Conservation (phyloP, 1,140 invertebrate genomes). For the Cotesia chilonis region DNA sequence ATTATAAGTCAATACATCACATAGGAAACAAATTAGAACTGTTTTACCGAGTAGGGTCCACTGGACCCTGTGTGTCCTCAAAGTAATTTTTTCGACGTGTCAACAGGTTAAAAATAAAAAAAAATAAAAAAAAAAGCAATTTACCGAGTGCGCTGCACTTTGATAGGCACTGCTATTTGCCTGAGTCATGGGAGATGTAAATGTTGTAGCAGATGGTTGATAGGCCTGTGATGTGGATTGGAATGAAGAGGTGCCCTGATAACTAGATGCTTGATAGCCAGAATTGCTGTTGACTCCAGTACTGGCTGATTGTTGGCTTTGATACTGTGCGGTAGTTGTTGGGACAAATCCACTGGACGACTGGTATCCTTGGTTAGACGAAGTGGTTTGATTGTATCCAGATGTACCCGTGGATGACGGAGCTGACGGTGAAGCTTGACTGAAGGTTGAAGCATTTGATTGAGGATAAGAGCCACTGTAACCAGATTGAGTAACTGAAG, state of each 20-base stretch:
- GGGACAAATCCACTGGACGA: conserved; percentile 56
- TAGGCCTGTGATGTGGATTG: conserved; percentile 59
- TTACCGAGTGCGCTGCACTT: conserved; percentile 60
- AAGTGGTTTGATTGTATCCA: conserved; percentile 58
- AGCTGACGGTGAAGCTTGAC: conserved; percentile 57
- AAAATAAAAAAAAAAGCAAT: conserved; percentile 3
- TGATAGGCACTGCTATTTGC: conserved; percentile 54
- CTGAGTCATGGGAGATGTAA: conserved; percentile 61
- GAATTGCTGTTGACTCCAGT: conserved; percentile 55
- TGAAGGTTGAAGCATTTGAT: conserved; percentile 58
- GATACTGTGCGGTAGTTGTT: conserved; percentile 61
- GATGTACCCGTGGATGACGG: conserved; percentile 53
- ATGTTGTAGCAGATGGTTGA: conserved; percentile 61
- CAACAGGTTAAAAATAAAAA: no score
- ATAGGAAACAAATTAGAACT: no score
- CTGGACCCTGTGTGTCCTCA: no score
- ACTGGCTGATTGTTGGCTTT: conserved; percentile 47
- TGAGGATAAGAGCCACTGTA: conserved; percentile 60
- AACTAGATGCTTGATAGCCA: conserved; percentile 56
- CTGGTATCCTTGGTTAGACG: conserved; percentile 57
- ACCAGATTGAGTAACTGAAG: conserved; percentile 56
- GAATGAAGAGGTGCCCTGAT: conserved; percentile 60
- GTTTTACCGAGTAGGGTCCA: no score
- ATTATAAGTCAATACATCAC: no score
- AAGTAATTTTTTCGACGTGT: no score